A percentile compares a stretch with the other conserved stretches of the same genome.
Evolutionary conservation across 2,888 invertebrate species (phyloP).

Genomic region (Pterobdella sp.): DNA sequence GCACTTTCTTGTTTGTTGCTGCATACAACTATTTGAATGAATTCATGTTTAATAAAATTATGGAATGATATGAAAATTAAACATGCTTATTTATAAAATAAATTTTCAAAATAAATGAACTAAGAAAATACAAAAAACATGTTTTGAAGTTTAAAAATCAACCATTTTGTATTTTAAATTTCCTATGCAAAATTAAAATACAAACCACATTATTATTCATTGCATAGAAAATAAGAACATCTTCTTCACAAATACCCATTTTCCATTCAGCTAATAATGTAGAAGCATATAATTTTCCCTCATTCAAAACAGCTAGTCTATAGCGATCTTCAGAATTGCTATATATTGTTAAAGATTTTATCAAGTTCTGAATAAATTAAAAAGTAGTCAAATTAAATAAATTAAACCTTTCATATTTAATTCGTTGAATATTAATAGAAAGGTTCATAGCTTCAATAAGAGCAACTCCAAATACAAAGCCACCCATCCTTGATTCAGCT

Average conservation of each 20-base stretch:
- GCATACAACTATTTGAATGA: too few species aligned
- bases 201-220: conserved; percentile 24
- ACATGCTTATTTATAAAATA: too few species aligned
- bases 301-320: conserved; percentile 20
- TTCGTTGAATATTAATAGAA: conserved; percentile 3
- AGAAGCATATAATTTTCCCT: conserved; percentile 16
- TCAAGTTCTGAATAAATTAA: too few species aligned
- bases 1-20: conserved; percentile 1
- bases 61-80: too few species aligned
- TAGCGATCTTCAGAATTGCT: conserved; percentile 3
- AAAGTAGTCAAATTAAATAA: too few species aligned
- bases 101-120: too few species aligned
- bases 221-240: conserved; percentile 27
- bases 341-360: background rate
- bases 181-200: too few species aligned
- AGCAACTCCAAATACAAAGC: conserved; percentile 22
- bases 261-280: conserved; percentile 25
- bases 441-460: conserved; percentile 28
- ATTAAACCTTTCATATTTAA: conserved; percentile 10
- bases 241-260: conserved; percentile 29
- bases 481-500: background rate
- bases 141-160: too few species aligned
- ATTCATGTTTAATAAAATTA: too few species aligned
- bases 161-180: too few species aligned
- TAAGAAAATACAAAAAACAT: too few species aligned